These are phyloP conservation scores for Bicyclus anynana DNA, from an alignment of 1,140 invertebrate species.

Conservation along the genomic window DNA sequence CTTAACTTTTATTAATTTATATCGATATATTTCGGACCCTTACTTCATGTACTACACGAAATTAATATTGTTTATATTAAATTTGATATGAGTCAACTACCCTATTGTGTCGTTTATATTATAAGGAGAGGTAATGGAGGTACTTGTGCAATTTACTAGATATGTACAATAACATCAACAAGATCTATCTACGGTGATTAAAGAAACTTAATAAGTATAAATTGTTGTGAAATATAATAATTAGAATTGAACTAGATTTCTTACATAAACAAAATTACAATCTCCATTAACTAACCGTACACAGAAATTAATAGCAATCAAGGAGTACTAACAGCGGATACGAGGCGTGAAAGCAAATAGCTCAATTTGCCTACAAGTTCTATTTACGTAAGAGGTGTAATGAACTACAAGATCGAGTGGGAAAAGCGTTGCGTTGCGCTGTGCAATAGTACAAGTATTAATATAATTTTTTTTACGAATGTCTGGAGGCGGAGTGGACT, in stretches of 20 bases:
- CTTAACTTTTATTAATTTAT: no score
- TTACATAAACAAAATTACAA: not conserved
- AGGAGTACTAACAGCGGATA: not conserved
- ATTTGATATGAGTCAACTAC: no score
- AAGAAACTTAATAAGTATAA: no score
- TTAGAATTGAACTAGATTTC: not conserved
- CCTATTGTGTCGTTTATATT: no score
- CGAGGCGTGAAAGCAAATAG: not conserved
- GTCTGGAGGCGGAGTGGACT: slow-evolving; percentile 69
- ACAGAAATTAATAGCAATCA: not conserved
- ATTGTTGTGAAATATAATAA: no score
- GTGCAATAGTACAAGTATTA: slow-evolving; percentile 5
- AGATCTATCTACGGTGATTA: no score
- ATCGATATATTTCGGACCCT: no score
- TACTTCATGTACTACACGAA: no score
- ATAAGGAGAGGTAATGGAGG: no score
- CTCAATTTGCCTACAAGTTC: not conserved
- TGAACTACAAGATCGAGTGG: slow-evolving; percentile 13
- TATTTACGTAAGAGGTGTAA: slow-evolving; percentile 16
- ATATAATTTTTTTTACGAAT: slow-evolving; percentile 57
- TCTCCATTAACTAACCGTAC: not conserved
- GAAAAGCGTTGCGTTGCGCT: slow-evolving; percentile 5
- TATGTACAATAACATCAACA: no score
- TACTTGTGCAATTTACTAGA: no score
- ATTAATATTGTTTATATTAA: no score